Percentiles rank a stretch among this genome's conserved stretches.
Conservation (phyloP, 2,888 invertebrate genomes). For the Hymenopus coronatus region DNA sequence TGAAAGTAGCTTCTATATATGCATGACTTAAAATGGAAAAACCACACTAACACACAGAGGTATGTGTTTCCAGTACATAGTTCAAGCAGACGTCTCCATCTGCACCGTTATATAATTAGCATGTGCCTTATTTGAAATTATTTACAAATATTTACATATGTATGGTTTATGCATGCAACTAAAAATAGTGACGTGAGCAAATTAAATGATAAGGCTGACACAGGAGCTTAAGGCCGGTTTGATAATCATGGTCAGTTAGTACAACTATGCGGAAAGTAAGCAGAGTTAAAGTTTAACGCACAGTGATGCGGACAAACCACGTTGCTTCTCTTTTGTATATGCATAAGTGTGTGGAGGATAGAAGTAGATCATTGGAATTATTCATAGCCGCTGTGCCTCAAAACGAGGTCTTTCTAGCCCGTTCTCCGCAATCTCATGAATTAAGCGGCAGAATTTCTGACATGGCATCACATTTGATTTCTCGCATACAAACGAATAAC, state of each 20-base stretch:
- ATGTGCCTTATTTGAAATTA: not conserved
- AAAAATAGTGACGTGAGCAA: not conserved
- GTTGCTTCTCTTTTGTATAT: constrained; percentile 15
- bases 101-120: not conserved
- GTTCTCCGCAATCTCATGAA: constrained; percentile 20
- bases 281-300: constrained; percentile 6
- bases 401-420: constrained; percentile 17
- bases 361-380: constrained; percentile 24
- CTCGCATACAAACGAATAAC: constrained; percentile 7
- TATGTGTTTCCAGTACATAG: not conserved
- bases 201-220: not conserved
- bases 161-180: not conserved
- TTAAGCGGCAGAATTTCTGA: constrained; percentile 15
- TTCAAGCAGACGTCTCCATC: not conserved
- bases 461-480: constrained; percentile 18
- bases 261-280: not conserved
- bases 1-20: not conserved
- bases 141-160: not conserved
- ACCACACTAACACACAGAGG: not conserved
- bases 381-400: constrained; percentile 22
- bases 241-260: not conserved
- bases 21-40: not conserved
- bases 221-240: not conserved
- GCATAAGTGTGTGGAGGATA: constrained; percentile 8
- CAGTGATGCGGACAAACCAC: constrained; percentile 15